These are phyloP conservation scores for Drosophila mojavensis DNA, from an alignment of 1,140 invertebrate genomes.

Conservation along the genomic window DNA sequence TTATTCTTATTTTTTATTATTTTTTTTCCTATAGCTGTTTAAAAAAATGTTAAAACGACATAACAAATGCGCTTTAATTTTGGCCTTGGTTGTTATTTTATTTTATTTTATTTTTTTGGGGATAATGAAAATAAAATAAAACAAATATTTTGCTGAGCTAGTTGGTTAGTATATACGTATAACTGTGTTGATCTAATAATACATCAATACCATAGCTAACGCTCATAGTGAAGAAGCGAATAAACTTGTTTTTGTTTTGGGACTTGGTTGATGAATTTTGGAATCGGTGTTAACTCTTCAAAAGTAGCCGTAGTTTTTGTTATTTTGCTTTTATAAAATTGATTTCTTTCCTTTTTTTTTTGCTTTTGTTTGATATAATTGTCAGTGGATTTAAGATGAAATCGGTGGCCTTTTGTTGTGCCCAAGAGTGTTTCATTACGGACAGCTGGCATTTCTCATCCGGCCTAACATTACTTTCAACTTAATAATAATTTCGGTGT, in stretches of 20 bases:
- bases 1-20: constrained; percentile 28
- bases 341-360: background rate
- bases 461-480: constrained; percentile 74
- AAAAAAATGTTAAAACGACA: constrained; percentile 43
- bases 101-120: background rate
- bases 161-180: too few relatives aligned
- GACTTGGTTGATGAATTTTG: too few relatives aligned
- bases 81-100: background rate
- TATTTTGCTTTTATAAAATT: background rate
- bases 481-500: constrained; percentile 73
- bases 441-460: constrained; percentile 72
- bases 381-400: constrained; percentile 40
- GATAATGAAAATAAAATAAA: background rate
- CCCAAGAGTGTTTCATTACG: constrained; percentile 56
- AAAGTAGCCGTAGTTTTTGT: too few relatives aligned
- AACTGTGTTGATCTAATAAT: too few relatives aligned
- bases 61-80: constrained; percentile 40
- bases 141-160: too few relatives aligned
- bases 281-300: too few relatives aligned
- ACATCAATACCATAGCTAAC: too few relatives aligned
- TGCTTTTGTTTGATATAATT: constrained; percentile 45
- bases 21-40: constrained; percentile 46
- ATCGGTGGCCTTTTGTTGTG: constrained; percentile 34
- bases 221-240: too few relatives aligned
- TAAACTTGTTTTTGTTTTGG: too few relatives aligned